Percentiles rank a stretch among this genome's conserved stretches.
Conservation (phyloP, 2,888 invertebrate genomes). For the Pharmacophagus antenor region DNA sequence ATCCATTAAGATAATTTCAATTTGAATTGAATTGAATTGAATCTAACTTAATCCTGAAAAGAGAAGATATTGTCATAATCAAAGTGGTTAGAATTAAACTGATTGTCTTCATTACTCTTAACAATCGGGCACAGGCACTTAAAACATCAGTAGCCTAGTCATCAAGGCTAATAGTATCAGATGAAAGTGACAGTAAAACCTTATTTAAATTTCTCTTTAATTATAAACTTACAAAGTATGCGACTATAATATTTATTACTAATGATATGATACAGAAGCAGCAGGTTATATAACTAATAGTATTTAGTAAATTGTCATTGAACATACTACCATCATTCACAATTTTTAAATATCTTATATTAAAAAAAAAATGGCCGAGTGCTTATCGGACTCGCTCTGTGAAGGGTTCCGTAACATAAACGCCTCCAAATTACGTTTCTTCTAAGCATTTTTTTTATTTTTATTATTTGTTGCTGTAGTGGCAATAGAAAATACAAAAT, state of each 20-base stretch:
- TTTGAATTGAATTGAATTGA: too few relatives aligned
- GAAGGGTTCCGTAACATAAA: too few relatives aligned
- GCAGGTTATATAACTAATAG: not conserved
- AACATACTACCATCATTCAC: not conserved
- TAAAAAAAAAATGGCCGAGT: too few relatives aligned
- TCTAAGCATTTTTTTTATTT: too few relatives aligned
- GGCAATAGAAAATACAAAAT: too few relatives aligned
- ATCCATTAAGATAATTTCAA: too few relatives aligned
- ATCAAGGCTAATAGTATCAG: constrained; percentile 2
- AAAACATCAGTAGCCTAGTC: constrained; percentile 13
- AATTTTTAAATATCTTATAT: not conserved
- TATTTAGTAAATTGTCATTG: not conserved
- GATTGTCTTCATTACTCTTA: constrained; percentile 12
- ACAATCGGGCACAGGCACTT: constrained; percentile 18
- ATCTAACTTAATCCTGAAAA: not conserved
- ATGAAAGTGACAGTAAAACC: not conserved
- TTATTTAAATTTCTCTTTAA: constrained; percentile 6
- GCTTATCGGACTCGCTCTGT: too few relatives aligned
- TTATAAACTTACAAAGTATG: not conserved
- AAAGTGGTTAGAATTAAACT: constrained; percentile 20
- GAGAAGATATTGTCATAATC: constrained; percentile 12
- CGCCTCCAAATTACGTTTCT: too few relatives aligned
- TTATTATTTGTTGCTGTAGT: too few relatives aligned
- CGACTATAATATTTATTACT: not conserved
- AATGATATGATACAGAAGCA: not conserved